Conservation (phyloP, 2,113 vertebrate genomes). For the Pantherophis guttatus region DNA sequence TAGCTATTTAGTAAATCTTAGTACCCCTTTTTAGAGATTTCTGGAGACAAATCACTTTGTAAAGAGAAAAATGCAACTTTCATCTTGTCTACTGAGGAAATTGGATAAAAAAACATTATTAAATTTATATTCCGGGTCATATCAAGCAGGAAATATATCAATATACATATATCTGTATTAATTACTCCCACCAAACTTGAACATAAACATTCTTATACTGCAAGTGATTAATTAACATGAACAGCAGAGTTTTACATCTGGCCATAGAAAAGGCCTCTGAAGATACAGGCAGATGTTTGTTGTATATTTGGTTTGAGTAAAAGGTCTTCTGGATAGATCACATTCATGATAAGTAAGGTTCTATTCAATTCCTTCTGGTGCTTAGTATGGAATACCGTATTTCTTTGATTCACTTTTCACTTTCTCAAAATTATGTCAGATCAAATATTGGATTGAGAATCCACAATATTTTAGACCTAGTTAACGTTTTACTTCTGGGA, state of each 20-base stretch:
- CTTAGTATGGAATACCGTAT: background rate
- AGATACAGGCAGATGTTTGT: background rate
- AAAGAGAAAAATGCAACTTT: background rate
- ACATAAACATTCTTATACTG: background rate
- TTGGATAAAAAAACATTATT: background rate
- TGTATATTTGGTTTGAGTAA: background rate
- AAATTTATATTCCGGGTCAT: background rate
- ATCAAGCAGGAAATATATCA: background rate
- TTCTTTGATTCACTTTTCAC: background rate
- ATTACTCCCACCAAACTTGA: background rate
- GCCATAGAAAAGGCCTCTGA: background rate
- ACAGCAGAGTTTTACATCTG: background rate
- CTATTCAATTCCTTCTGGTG: background rate
- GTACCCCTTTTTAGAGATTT: background rate
- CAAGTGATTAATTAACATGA: background rate
- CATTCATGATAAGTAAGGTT: background rate
- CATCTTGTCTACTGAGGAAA: background rate
- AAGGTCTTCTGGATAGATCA: background rate
- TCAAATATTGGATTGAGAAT: background rate
- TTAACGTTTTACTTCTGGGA: background rate
- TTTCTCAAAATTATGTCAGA: background rate
- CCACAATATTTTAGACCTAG: background rate
- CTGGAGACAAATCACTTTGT: background rate
- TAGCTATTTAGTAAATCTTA: background rate
- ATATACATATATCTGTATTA: background rate